These are phyloP conservation scores for Melieria picta DNA, from an alignment of 2,888 invertebrate species.

Conservation along the genomic window DNA sequence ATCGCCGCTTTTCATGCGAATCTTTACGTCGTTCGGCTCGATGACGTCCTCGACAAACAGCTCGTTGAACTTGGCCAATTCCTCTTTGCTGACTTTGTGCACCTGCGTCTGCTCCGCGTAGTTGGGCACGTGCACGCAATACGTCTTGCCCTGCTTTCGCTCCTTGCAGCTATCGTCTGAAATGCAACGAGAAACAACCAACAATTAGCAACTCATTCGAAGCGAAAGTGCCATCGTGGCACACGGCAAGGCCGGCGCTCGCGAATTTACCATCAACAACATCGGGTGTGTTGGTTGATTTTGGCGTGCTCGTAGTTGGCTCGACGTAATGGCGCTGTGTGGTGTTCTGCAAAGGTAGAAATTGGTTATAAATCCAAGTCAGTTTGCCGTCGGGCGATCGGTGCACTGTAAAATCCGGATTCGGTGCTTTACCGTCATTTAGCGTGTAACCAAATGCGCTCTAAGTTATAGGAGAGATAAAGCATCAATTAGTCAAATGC, in stretches of 20 bases:
- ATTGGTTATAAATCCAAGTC: constrained; percentile 62
- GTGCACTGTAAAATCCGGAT: constrained; percentile 62
- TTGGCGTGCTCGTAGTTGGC: constrained; percentile 10
- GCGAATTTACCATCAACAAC: too few species aligned
- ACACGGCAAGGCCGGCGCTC: too few species aligned
- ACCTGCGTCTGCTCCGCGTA: constrained; percentile 65
- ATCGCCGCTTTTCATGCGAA: constrained; percentile 64
- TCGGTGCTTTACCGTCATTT: constrained; percentile 6
- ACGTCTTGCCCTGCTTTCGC: constrained; percentile 54
- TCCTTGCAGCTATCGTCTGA: constrained; percentile 7
- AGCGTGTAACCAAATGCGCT: too few species aligned
- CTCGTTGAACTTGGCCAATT: constrained; percentile 51
- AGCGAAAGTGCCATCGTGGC: too few species aligned
- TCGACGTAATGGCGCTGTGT: not conserved
- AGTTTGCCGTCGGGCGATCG: constrained; percentile 62
- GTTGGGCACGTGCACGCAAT: constrained; percentile 66
- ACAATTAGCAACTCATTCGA: not conserved
- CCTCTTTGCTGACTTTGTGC: constrained; percentile 50
- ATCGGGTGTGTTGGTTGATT: too few species aligned
- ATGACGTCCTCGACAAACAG: constrained; percentile 63
- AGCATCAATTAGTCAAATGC: too few species aligned
- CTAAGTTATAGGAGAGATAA: too few species aligned
- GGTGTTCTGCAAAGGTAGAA: constrained; percentile 54
- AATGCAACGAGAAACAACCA: not conserved
- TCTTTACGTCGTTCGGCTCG: constrained; percentile 66